phyloP scores from a whole-genome alignment of 2,113 vertebrate genomes.

The Coturnix japonica region DNA sequence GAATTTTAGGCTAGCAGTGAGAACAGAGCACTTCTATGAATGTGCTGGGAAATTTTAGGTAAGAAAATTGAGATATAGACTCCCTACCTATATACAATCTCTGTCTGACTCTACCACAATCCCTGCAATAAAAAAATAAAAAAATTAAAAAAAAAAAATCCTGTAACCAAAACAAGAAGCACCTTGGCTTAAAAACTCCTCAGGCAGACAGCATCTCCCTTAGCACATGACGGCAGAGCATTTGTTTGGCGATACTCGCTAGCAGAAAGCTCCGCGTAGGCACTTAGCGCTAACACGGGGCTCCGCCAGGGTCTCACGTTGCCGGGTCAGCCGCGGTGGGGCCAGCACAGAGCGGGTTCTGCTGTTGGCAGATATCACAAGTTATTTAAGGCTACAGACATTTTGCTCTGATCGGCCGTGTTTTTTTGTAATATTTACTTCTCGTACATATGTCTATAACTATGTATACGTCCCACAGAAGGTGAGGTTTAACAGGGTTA shows the following conservation, averaged over 20 bases:
- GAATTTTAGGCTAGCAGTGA: constrained; percentile 20
- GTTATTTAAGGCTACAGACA: constrained; percentile 61
- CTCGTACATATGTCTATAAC: constrained; percentile 67
- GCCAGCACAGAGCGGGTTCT: background rate
- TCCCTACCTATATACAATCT: background rate
- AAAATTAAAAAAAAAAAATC: background rate
- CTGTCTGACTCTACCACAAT: background rate
- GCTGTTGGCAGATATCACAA: constrained; percentile 25
- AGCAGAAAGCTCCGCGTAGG: background rate
- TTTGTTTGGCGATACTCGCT: fast-evolving
- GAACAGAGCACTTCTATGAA: background rate
- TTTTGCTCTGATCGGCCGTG: constrained; percentile 40
- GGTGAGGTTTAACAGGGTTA: constrained; percentile 73
- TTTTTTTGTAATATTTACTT: constrained; percentile 64
- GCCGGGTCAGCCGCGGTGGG: background rate
- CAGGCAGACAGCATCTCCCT: background rate
- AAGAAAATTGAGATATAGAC: constrained; percentile 9
- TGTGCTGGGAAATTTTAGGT: background rate
- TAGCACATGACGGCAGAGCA: fast-evolving
- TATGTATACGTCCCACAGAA: constrained; percentile 73
- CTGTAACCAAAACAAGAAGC: background rate
- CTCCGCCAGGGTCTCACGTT: background rate
- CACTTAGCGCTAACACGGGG: background rate
- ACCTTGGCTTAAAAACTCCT: background rate
- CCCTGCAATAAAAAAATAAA: background rate